Base-by-base conservation (phyloP, 1,140 invertebrate species). In the Gonioctena quinquepunctata region DNA sequence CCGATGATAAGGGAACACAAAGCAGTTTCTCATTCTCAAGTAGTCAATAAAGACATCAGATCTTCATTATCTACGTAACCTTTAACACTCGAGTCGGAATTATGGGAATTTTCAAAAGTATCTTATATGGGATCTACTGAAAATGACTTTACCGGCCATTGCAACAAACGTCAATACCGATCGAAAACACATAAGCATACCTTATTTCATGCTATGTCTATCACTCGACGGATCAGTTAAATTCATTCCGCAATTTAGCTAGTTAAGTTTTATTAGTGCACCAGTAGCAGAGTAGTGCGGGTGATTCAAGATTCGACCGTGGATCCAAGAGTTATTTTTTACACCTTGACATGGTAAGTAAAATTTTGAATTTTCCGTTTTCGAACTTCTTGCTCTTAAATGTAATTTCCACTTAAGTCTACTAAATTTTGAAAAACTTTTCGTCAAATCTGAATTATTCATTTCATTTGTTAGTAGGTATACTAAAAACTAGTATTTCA, bases 221-320 rank as follows among this genome's bases (percentile, higher is more conserved):
- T 48, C 22, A 64, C 19, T 23, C 22, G 28, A 16, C 16, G n/a
- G 65, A 66, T 61, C 65, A 50, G 42, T 67, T 71, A 21, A 67
- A 61, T 69, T 72, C 68, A 71, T 74, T 72, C 60, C 68, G 72
- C 66, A 77, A 77, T 77, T 77, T 69, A 77, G 73, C 68, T 72
- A 73, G 75, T 77, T 77, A 77, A 77, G 56, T 77, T 70, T 73
- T 67, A 70, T 77, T 77, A 68, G 66, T 70, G 65, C 48, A 28
- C 42, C 42, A 72, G 63, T 50, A 19, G 42, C 50, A 49, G 59
- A 63, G 70, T 19, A 33, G 52, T 8, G 28, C 54, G 59, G 57
- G 59, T 62, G 64, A 63, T 11, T 0, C 33, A 42, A n/a, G 33
- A 42, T 42, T 42, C 16, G 64, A 49, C 16, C 11, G 54, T 59